Evolutionary conservation across 2,113 vertebrate species (phyloP).

Genomic region (Grallaria varia): DNA sequence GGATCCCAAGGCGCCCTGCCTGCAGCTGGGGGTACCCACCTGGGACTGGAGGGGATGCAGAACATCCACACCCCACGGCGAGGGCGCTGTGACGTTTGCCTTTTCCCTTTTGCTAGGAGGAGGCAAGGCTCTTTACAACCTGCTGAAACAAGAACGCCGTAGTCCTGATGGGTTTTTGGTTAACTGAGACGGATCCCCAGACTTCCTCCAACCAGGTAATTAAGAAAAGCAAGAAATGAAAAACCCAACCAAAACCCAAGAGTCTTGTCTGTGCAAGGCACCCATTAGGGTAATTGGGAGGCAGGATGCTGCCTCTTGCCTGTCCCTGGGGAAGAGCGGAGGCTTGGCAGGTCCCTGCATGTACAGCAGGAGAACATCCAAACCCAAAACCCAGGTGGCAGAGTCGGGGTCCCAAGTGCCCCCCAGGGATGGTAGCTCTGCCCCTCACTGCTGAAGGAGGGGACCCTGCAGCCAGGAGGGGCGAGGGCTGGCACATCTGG

Average conservation of each 20-base stretch:
- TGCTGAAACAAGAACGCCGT: not conserved
- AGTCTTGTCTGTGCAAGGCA: not conserved
- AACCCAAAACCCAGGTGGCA: not conserved
- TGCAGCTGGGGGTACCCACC: not conserved
- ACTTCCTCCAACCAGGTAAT: not conserved
- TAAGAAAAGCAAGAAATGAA: not conserved
- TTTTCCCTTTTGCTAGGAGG: not conserved
- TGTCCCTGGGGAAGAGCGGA: fast-evolving
- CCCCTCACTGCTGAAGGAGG: not conserved
- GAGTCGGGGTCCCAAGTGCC: fast-evolving
- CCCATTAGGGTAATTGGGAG: not conserved
- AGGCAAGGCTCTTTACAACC: not conserved
- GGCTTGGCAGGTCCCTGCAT: not conserved
- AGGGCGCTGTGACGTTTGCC: not conserved
- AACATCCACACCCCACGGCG: fast-evolving
- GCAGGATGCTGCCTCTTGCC: not conserved
- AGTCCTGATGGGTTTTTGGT: not conserved
- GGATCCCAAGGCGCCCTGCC: not conserved
- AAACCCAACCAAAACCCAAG: not conserved
- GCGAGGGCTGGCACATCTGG: not conserved
- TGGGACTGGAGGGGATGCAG: not conserved
- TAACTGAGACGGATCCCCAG: not conserved
- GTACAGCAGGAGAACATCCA: not conserved
- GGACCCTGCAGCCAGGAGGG: not conserved
- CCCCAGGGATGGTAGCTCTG: fast-evolving